phyloP scores from a whole-genome alignment of 2,797 vertebrate species.

The Triplophysa yarkandensis region DNA sequence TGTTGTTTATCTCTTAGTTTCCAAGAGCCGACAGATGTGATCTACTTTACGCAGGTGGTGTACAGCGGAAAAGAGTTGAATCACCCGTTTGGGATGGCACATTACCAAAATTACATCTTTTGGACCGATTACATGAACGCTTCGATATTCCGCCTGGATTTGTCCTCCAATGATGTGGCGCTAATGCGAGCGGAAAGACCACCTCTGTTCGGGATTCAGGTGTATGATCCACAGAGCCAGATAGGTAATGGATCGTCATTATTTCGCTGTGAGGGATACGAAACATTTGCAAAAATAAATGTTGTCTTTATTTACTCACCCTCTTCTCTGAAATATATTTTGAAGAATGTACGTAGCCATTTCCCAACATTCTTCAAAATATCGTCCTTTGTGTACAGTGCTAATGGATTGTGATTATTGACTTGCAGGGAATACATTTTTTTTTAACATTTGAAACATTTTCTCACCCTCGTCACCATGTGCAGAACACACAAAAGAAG shows the following conservation, averaged over 20 bases:
- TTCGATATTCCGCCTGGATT: slow-evolving; percentile 84
- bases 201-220: slow-evolving; percentile 84
- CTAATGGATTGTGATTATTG: too few species aligned
- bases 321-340: too few species aligned
- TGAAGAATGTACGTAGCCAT: too few species aligned
- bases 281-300: too few species aligned
- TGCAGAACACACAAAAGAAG: too few species aligned
- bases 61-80: slow-evolving; percentile 84
- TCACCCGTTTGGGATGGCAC: slow-evolving; percentile 84
- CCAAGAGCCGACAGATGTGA: not conserved
- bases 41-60: slow-evolving; percentile 71
- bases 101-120: slow-evolving; percentile 79
- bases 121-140: slow-evolving; percentile 90
- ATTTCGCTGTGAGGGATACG: not conserved
- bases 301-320: too few species aligned
- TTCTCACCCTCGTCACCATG: too few species aligned
- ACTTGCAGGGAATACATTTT: too few species aligned
- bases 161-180: slow-evolving; percentile 74
- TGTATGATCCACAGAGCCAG: slow-evolving; percentile 84
- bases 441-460: too few species aligned
- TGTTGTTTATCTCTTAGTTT: slow-evolving; percentile 3
- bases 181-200: slow-evolving; percentile 81
- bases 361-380: too few species aligned
- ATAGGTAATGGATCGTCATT: slow-evolving; percentile 73
- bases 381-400: too few species aligned